Conservation (phyloP, 35 echinoderm and acorn worm genomes). For the Amphiura filiformis region DNA sequence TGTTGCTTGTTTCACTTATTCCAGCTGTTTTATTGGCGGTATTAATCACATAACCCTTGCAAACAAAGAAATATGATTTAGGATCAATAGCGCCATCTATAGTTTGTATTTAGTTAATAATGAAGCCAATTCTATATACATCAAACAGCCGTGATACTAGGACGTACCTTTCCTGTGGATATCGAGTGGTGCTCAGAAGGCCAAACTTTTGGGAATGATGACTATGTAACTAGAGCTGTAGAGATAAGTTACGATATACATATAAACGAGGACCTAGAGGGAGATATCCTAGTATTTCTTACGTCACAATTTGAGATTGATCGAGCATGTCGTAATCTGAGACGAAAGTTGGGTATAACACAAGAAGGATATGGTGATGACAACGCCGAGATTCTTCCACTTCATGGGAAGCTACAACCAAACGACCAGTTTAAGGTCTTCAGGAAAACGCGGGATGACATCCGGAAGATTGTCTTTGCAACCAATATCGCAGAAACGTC, state of each 20-base stretch:
- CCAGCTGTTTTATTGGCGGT: too few relatives aligned
- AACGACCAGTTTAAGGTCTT: constrained; percentile 46
- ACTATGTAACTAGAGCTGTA: background rate
- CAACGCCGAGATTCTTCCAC: constrained; percentile 26
- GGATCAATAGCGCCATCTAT: too few relatives aligned
- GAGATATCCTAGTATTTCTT: constrained; percentile 47
- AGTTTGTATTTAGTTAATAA: too few relatives aligned
- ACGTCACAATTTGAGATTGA: constrained; percentile 49
- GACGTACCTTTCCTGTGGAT: constrained; percentile 32
- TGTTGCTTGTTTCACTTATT: too few relatives aligned
- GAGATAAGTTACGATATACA: background rate
- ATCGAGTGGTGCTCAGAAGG: background rate
- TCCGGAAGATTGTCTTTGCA: constrained; percentile 50
- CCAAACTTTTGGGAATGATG: background rate
- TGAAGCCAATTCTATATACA: too few relatives aligned
- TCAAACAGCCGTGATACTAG: too few relatives aligned
- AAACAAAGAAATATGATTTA: too few relatives aligned
- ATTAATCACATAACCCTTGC: too few relatives aligned
- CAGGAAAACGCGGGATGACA: background rate
- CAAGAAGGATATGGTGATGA: background rate
- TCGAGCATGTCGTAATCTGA: constrained; percentile 31
- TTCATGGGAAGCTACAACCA: constrained; percentile 48
- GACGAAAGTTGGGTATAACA: constrained; percentile 2
- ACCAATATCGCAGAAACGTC: constrained; percentile 51
- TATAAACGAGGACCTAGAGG: background rate